Base-by-base conservation (phyloP, 2,113 vertebrate genomes). In the Tyto alba region DNA sequence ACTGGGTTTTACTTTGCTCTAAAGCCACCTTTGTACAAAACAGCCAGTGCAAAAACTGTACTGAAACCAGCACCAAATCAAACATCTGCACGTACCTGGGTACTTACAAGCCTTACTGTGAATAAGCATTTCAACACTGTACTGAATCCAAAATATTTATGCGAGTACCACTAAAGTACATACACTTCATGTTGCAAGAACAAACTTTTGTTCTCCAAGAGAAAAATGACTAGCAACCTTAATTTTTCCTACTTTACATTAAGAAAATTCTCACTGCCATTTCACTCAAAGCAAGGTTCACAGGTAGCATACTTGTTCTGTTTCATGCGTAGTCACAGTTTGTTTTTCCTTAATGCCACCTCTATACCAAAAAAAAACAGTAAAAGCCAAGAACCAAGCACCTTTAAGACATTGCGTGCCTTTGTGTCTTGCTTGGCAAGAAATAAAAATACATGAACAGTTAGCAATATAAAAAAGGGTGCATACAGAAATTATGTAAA, bases 321-420 rank as follows among this genome's bases (percentile, higher is more conserved):
- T 45, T 91, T 43, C 68, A 21, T 2, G 14, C 0, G 0, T n/a
- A 88, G 62, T 1, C 2, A 0, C 6, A 34, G 27, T 53, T 48
- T 47, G 8, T 30, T 73, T 94, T 84, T 71, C 71, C 34, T 68
- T 50, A 78, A 41, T 18, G 36, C 18, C 32, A 32, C 26, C 56
- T 64, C 38, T 52, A 11, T 9, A 23, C 20, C 38, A 25, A 68
- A 74, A 26, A 16, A 3, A 4, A 74, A 4, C 45, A 47, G 45
- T 29, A 53, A 62, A 85, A 53, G 23, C 30, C 32, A 69, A 38
- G 59, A 56, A 66, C 13, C 1, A 47, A 27, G 43, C 36, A 60
- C 25, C 62, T 71, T 27, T 5, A 63, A 81, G 78, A 21, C 34
- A 19, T 2, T 21, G 9, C 12, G 13, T 18, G 23, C 25, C 30